phyloP scores from a whole-genome alignment of 2,888 invertebrate genomes.

The Nomada ferruginata region DNA sequence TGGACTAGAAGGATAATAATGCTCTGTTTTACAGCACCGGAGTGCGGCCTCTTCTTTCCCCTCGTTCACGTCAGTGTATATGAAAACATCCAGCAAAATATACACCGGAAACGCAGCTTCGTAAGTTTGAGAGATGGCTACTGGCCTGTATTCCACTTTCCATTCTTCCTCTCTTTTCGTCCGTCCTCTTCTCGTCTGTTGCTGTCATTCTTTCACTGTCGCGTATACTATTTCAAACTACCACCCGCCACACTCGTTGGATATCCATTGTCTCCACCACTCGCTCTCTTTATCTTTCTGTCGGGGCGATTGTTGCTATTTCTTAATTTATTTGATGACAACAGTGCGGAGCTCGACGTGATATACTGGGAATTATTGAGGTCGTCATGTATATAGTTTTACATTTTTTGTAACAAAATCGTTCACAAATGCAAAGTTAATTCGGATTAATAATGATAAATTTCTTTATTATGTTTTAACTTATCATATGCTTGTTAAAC shows the following conservation, averaged over 20 bases:
- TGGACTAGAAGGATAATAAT: slow-evolving; percentile 82
- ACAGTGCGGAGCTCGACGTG: too few relatives aligned
- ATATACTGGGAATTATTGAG: too few relatives aligned
- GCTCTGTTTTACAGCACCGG: slow-evolving; percentile 80
- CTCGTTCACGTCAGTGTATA: slow-evolving; percentile 66
- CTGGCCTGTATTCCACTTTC: slow-evolving; percentile 46
- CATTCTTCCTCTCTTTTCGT: slow-evolving; percentile 16
- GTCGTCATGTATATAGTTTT: too few relatives aligned
- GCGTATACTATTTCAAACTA: not conserved
- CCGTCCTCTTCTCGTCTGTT: not conserved
- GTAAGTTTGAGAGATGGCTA: slow-evolving; percentile 78
- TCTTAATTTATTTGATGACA: too few relatives aligned
- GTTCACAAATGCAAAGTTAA: too few relatives aligned
- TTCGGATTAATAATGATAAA: too few relatives aligned
- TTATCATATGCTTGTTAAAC: too few relatives aligned
- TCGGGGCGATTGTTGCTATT: too few relatives aligned
- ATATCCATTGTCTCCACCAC: not conserved
- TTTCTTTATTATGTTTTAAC: too few relatives aligned
- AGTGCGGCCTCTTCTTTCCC: slow-evolving; percentile 66
- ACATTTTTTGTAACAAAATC: too few relatives aligned
- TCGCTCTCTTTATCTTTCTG: too few relatives aligned
- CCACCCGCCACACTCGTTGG: not conserved
- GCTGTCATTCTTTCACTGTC: not conserved
- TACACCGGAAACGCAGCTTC: slow-evolving; percentile 74
- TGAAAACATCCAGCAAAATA: slow-evolving; percentile 79